A percentile compares a stretch with the other conserved stretches of the same genome.
These are phyloP conservation scores for Xenopus laevis DNA, from an alignment of 2,113 vertebrate genomes.

Conservation along the genomic window DNA sequence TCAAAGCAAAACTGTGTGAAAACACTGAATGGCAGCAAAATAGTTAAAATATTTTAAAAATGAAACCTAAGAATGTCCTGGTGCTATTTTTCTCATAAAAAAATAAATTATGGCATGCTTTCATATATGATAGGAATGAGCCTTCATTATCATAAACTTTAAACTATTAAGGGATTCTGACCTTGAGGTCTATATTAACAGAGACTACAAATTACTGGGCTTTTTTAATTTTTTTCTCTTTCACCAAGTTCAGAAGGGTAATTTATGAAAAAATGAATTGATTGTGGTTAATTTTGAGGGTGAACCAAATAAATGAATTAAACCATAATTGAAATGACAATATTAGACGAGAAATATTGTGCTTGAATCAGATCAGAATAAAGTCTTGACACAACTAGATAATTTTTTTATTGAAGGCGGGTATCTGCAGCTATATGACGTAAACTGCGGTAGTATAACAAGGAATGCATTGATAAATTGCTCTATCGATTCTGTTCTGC, in stretches of 20 bases:
- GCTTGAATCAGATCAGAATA: conserved; percentile 64
- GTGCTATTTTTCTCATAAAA: background rate
- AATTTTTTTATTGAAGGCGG: conserved; percentile 70
- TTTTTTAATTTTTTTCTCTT: conserved; percentile 43
- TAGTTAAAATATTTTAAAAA: background rate
- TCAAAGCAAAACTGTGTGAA: too few relatives aligned
- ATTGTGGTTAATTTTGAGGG: conserved; percentile 59
- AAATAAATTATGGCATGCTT: background rate
- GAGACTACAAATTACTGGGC: conserved; percentile 51
- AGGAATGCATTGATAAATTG: conserved; percentile 89
- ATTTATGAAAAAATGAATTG: conserved; percentile 52
- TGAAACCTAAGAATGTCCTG: background rate
- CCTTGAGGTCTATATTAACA: conserved; percentile 58
- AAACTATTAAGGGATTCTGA: conserved; percentile 53
- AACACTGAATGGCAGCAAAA: too few relatives aligned
- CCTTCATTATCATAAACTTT: conserved; percentile 57
- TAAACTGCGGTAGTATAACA: conserved; percentile 68
- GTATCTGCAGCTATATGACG: conserved; percentile 72
- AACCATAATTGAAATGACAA: conserved; percentile 67
- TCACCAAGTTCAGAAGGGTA: conserved; percentile 50
- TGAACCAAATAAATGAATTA: conserved; percentile 72
- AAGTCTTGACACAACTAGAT: conserved; percentile 62
- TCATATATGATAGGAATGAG: background rate
- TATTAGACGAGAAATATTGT: conserved; percentile 65
- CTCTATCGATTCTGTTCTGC: conserved; percentile 87